Evolutionary conservation across 2,888 invertebrate species (phyloP), one percentile per base, ranked within the genome.

Genomic region (Mimachlamys varia): DNA sequence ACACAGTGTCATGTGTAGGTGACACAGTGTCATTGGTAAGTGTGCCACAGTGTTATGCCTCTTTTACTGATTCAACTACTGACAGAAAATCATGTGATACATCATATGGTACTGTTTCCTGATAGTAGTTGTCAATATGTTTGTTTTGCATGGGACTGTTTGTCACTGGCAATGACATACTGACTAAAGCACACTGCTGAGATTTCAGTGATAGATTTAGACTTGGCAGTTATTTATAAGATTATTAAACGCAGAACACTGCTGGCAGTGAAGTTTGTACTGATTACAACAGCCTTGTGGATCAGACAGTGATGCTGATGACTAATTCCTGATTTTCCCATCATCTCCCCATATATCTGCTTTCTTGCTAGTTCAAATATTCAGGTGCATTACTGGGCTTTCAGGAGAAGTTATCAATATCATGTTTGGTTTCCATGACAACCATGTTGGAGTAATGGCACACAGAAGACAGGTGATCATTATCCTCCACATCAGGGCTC

Each of bases 301-400:
- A 62, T 27, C 62, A 4, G 62, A n/a, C n/a, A 2, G 27, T 53
- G 53, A 19, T 7, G 53, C 53, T 27, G 62, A 62, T 62, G 62
- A 62, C 62, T 62, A 62, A 62, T 62, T 62, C 62, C 62, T 62
- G 62, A 62, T 62, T 62, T 62, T 62, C 62, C 27, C 62, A 62
- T 62, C 62, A 62, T 62, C 62, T 62, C 62, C 62, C 3, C 62
- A 62, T 62, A 62, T 62, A 62, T 62, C 62, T 62, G 62, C 27
- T 62, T 62, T 62, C 62, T 62, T 62, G 62, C 62, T 12, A 62
- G 62, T 62, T 62, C 62, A 62, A 62, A 62, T 10, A 62, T 62
- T 62, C 62, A 62, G 62, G 62, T 62, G 62, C 62, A 62, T 62
- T 62, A 62, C 62, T 62, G 62, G n/a, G 62, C 62, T 62, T 62